Conservation (phyloP, 2,113 vertebrate genomes). For the Phoxinus phoxinus region DNA sequence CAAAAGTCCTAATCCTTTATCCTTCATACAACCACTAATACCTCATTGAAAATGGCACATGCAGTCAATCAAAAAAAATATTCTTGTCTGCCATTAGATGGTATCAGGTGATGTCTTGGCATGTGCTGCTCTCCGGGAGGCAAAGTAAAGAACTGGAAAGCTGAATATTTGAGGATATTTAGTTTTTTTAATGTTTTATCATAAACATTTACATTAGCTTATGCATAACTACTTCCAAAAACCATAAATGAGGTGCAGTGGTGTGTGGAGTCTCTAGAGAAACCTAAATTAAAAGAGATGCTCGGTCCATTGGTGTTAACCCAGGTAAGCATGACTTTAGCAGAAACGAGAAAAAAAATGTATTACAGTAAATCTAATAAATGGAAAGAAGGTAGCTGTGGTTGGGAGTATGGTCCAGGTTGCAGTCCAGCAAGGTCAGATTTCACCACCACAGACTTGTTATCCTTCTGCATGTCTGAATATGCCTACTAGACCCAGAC, state of each 20-base stretch:
- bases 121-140: neutral
- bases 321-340: slow-evolving; percentile 4
- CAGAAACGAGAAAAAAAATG: slow-evolving; percentile 48
- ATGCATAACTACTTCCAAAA: slow-evolving; percentile 29
- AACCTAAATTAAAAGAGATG: slow-evolving; percentile 12
- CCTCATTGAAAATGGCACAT: slow-evolving; percentile 35
- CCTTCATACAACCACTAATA: neutral
- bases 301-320: slow-evolving; percentile 9
- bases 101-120: slow-evolving; percentile 27
- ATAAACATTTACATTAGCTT: slow-evolving; percentile 32
- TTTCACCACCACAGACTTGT: slow-evolving; percentile 56
- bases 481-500: slow-evolving; percentile 53
- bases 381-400: slow-evolving; percentile 44
- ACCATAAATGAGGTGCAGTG: slow-evolving; percentile 1
- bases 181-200: neutral
- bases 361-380: slow-evolving; percentile 61
- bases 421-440: slow-evolving; percentile 40
- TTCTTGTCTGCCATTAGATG: slow-evolving; percentile 10
- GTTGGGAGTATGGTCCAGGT: slow-evolving; percentile 40
- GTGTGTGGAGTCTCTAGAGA: neutral
- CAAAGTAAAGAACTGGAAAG: slow-evolving; percentile 18
- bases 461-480: slow-evolving; percentile 51
- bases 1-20: neutral
- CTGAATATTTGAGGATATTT: neutral
- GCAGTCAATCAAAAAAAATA: neutral